Evolutionary conservation across 2,797 vertebrate genomes (phyloP).

Genomic region (Ptychobarbus kaznakovi): DNA sequence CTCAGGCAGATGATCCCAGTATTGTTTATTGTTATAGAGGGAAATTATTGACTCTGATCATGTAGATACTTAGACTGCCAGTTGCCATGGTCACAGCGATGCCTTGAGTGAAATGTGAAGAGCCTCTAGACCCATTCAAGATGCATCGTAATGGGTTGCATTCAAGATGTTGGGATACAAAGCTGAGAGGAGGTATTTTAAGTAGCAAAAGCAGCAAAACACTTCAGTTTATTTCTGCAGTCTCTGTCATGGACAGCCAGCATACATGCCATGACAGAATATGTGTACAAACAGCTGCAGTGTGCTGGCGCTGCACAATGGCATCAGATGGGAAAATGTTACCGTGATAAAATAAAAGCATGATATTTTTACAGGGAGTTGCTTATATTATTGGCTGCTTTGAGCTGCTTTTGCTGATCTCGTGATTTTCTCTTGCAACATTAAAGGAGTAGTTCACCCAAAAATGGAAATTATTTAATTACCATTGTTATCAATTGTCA

Average conservation of each 20-base stretch:
- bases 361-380: not conserved
- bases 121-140: constrained; percentile 26
- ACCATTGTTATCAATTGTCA: not conserved
- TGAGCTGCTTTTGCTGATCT: not conserved
- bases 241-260: not conserved
- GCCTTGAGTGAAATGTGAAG: constrained; percentile 7
- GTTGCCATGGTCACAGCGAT: constrained; percentile 41
- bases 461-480: not conserved
- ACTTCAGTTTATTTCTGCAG: not conserved
- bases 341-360: not conserved
- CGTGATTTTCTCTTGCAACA: not conserved
- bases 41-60: constrained; percentile 35
- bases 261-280: not conserved
- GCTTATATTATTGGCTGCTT: not conserved
- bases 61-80: not conserved
- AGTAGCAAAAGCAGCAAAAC: constrained; percentile 2
- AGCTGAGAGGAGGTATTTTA: constrained; percentile 6
- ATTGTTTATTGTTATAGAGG: not conserved
- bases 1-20: not conserved
- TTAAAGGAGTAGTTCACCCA: not conserved
- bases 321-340: not conserved
- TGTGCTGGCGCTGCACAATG: not conserved
- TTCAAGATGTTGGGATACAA: constrained; percentile 43
- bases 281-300: not conserved
- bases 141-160: constrained; percentile 14